Conservation (phyloP, 1,140 invertebrate species). For the Microplitis demolitor region DNA sequence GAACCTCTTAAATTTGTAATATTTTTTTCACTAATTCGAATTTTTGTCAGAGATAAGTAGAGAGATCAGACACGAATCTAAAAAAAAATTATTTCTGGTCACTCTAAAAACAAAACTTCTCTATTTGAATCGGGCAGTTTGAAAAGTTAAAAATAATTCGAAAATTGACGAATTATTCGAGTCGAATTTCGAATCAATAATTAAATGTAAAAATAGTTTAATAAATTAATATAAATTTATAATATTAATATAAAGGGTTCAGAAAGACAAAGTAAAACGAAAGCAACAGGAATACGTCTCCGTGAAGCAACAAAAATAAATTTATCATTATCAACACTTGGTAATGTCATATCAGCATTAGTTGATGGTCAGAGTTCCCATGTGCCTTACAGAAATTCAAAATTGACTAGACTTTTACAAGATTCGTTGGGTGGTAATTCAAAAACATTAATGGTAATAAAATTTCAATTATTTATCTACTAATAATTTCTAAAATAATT, state of each 20-base stretch:
- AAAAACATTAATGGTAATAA: slow-evolving; percentile 89
- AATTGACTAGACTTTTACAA: slow-evolving; percentile 89
- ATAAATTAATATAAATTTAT: slow-evolving; percentile 12
- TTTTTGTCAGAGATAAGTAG: too few relatives aligned
- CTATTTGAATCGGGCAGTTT: too few relatives aligned
- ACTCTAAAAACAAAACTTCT: too few relatives aligned
- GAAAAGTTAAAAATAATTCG: too few relatives aligned
- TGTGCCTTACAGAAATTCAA: slow-evolving; percentile 94
- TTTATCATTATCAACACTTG: slow-evolving; percentile 88
- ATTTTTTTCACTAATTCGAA: too few relatives aligned
- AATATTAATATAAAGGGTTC: slow-evolving; percentile 65
- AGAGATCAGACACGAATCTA: too few relatives aligned
- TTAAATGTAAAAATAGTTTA: not conserved
- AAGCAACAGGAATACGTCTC: slow-evolving; percentile 83
- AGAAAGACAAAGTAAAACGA: slow-evolving; percentile 90
- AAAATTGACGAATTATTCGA: not conserved
- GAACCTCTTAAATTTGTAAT: too few relatives aligned
- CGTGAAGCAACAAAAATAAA: slow-evolving; percentile 97
- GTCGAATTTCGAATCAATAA: too few relatives aligned
- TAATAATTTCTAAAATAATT: not conserved
- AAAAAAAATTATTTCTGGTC: not conserved
- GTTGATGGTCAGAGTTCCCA: slow-evolving; percentile 94
- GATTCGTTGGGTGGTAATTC: slow-evolving; percentile 96
- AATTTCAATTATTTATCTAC: slow-evolving; percentile 1
- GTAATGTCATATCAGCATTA: slow-evolving; percentile 94